These are phyloP conservation scores for Drosophila rufa DNA, from an alignment of 1,140 invertebrate species.

Conservation along the genomic window DNA sequence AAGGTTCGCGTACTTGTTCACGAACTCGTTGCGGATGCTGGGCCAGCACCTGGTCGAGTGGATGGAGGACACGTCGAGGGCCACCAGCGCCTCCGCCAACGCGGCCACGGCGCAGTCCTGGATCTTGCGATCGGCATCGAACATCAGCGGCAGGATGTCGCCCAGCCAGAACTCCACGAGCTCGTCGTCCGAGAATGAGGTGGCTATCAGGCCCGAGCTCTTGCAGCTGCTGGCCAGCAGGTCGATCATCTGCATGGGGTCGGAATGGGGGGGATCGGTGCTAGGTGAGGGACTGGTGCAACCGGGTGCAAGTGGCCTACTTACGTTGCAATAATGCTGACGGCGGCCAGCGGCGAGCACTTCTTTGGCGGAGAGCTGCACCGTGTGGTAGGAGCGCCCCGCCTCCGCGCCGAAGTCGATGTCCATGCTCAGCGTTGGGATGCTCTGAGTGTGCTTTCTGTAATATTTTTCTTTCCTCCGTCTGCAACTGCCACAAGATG, in stretches of 20 bases:
- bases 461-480: constrained; percentile 4
- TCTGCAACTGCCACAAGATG: constrained; percentile 6
- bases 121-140: constrained; percentile 67
- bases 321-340: constrained; percentile 81
- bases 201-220: constrained; percentile 59
- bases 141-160: constrained; percentile 75
- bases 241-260: constrained; percentile 69
- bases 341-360: constrained; percentile 73
- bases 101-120: constrained; percentile 71
- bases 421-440: constrained; percentile 61
- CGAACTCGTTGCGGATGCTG: constrained; percentile 65
- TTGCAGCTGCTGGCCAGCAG: constrained; percentile 75
- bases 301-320: constrained; percentile 36
- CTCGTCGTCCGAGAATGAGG: constrained; percentile 66
- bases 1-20: constrained; percentile 50
- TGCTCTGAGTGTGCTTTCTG: background rate
- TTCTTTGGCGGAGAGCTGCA: constrained; percentile 82
- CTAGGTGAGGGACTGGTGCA: background rate
- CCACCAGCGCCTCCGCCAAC: constrained; percentile 69
- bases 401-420: constrained; percentile 57
- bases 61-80: constrained; percentile 60
- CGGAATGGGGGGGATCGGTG: constrained; percentile 10
- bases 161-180: constrained; percentile 77
- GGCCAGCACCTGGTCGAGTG: constrained; percentile 65
- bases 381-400: constrained; percentile 73